These are phyloP conservation scores for Sarcophilus harrisii DNA, from an alignment of 2,797 vertebrate species.

Conservation along the genomic window DNA sequence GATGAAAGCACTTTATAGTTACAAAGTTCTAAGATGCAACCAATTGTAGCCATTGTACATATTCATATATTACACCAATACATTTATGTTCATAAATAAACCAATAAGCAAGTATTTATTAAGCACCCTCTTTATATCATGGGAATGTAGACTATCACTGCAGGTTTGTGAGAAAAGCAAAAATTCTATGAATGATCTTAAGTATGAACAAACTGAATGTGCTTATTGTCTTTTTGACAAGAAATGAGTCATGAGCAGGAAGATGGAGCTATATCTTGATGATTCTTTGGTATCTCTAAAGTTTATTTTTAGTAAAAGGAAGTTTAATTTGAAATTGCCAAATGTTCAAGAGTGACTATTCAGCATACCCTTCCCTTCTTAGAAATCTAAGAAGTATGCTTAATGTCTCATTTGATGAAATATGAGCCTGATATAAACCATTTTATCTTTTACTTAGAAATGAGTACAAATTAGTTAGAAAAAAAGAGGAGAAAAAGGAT, in stretches of 20 bases:
- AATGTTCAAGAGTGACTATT: constrained; percentile 22
- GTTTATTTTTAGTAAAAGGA: constrained; percentile 37
- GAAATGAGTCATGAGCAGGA: not conserved
- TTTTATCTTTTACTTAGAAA: not conserved
- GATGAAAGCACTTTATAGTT: not conserved
- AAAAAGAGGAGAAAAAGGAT: not conserved
- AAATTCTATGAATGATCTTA: not conserved
- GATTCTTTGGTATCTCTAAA: not conserved
- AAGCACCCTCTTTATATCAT: not conserved
- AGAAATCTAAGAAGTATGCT: constrained; percentile 17
- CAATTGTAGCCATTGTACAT: not conserved
- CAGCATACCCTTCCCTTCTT: not conserved
- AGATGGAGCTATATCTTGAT: not conserved
- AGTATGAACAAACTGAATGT: not conserved
- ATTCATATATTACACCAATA: not conserved
- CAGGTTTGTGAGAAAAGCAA: not conserved
- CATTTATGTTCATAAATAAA: not conserved
- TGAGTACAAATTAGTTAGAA: not conserved
- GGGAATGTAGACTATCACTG: not conserved
- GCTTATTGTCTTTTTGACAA: not conserved
- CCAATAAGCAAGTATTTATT: not conserved
- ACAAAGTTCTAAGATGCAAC: not conserved
- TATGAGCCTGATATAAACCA: constrained; percentile 4
- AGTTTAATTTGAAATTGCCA: constrained; percentile 4
- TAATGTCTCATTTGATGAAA: not conserved